Base-by-base conservation (phyloP, 1,140 invertebrate genomes). In the Trachymyrmex septentrionalis region DNA sequence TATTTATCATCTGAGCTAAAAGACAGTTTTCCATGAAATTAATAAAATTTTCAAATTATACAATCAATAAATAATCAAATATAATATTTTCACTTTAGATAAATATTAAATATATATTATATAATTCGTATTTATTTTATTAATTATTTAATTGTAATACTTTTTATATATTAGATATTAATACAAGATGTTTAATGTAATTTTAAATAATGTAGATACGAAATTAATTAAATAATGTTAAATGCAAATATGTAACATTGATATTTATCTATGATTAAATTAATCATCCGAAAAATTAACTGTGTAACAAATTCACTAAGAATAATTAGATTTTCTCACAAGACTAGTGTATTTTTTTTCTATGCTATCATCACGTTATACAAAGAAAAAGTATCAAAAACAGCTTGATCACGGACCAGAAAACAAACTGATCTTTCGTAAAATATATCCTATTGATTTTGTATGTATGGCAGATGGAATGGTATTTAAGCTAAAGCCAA, bases 401-500 rank as follows among this genome's bases (percentile, higher is more conserved):
- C 3, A 67, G 0, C 34, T 67, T 67, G 64, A 67, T 3, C n/a
- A 21, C 38, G 21, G 12, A 69, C 0, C 14, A 69, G 21, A 69
- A 69, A 69, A 21, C 38, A 7, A 3, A 50, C 24, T 75, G 27
- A 84, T n/a, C 38, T 84, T 84, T 84, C 38, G 55, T 82, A 82
- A 59, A 73, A 72, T 82, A 16, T 59, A 61, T 50, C 24, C 14
- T 3, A 14, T 48, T 21, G 24, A 84, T 63, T 24, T 10, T 24
- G 48, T 66, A 66, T 66, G 38, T 64, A 66, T 61, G 59, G 27
- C 34, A 57, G 24, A 61, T 50, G 3, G 24, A 64, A 10, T 67
- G 27, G 2, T 87, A 87, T 71, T 87, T 85, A 72, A 59, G 64
- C 27, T 21, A 34, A 71, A 55, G 12, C 2, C 81, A 75, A 63